Conservation (phyloP, 2,888 invertebrate genomes). For the Heterodera filipjevi region DNA sequence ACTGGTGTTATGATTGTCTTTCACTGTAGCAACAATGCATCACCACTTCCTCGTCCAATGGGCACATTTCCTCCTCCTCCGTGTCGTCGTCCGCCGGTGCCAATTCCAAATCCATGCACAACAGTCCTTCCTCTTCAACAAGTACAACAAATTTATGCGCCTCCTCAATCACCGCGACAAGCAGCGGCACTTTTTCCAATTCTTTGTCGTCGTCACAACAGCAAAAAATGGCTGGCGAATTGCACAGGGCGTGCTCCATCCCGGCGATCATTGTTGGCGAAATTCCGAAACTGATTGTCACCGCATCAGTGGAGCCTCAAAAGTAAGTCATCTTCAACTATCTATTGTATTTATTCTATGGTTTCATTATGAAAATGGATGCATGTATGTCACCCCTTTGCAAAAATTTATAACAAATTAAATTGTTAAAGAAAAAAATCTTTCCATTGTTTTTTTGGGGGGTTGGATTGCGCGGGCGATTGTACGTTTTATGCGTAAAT, state of each 20-base stretch:
- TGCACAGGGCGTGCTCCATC: conserved; percentile 53
- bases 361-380: too few relatives aligned
- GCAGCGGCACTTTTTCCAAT: not conserved
- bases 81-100: not conserved
- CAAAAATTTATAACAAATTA: not conserved
- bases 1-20: too few relatives aligned
- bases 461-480: too few relatives aligned
- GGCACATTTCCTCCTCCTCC: not conserved
- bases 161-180: not conserved
- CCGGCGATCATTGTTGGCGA: conserved; percentile 58
- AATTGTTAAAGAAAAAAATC: not conserved
- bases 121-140: conserved; percentile 25
- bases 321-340: not conserved
- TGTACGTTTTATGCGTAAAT: too few relatives aligned
- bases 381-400: too few relatives aligned
- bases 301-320: conserved; percentile 37
- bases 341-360: too few relatives aligned
- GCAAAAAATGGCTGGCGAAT: conserved; percentile 34
- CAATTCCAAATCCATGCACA: not conserved
- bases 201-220: conserved; percentile 18
- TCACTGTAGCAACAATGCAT: not conserved
- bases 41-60: not conserved
- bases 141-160: not conserved
- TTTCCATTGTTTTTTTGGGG: not conserved
- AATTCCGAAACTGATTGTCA: conserved; percentile 53